These are phyloP conservation scores for Sinohyriopsis cumingii DNA, from an alignment of 2,888 invertebrate genomes.

Conservation along the genomic window DNA sequence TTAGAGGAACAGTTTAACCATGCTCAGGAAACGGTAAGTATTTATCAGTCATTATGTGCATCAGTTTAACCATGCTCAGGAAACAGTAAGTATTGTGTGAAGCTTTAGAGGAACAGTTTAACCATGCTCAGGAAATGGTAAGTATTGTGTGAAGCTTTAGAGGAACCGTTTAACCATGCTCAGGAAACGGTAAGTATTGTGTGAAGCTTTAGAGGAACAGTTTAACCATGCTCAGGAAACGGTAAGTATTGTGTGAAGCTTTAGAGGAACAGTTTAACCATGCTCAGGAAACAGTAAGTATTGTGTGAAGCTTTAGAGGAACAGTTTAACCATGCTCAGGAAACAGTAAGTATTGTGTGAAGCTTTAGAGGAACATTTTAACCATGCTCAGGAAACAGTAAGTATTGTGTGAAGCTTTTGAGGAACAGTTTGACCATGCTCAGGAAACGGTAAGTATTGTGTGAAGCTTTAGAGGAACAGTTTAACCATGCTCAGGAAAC, in stretches of 20 bases:
- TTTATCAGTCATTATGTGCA: too few relatives aligned
- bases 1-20: conserved; percentile 70
- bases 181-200: conserved; percentile 67
- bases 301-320: conserved; percentile 77
- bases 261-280: conserved; percentile 70
- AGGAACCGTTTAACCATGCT: conserved; percentile 67
- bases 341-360: conserved; percentile 71
- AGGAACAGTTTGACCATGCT: conserved; percentile 67
- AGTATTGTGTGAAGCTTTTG: conserved; percentile 75
- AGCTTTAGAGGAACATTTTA: conserved; percentile 74
- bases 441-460: conserved; percentile 67
- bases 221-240: conserved; percentile 62
- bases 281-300: conserved; percentile 64
- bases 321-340: conserved; percentile 62
- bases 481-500: conserved; percentile 62
- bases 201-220: conserved; percentile 76
- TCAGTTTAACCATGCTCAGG: conserved; percentile 63
- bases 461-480: conserved; percentile 76
- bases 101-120: conserved; percentile 74
- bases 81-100: conserved; percentile 71
- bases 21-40: conserved; percentile 64
- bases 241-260: conserved; percentile 75
- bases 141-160: conserved; percentile 75
- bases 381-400: conserved; percentile 65
- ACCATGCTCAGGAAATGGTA: conserved; percentile 65